phyloP scores from a whole-genome alignment of 2,797 vertebrate species.

The Thunnus albacares region DNA sequence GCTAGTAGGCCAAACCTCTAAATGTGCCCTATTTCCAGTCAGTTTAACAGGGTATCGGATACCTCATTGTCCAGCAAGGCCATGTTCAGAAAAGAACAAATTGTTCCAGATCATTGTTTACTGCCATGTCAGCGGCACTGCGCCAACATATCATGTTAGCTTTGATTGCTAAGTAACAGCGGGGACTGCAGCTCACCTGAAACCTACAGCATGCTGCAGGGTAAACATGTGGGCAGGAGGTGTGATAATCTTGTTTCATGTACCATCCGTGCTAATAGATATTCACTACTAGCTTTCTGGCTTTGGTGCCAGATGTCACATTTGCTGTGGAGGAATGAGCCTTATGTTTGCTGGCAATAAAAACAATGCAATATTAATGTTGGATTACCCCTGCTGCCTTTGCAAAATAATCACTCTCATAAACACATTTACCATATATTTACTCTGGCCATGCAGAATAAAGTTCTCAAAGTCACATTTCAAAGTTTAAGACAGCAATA shows the following conservation, averaged over 20 bases:
- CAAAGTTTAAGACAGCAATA: constrained; percentile 31
- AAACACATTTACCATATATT: constrained; percentile 31
- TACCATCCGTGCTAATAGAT: constrained; percentile 26
- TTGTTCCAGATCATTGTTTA: constrained; percentile 29
- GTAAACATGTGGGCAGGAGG: constrained; percentile 38
- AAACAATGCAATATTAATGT: constrained; percentile 34
- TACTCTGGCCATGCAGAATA: constrained; percentile 12
- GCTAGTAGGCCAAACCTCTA: constrained; percentile 21
- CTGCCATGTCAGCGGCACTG: constrained; percentile 6
- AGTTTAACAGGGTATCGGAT: constrained; percentile 54
- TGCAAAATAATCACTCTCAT: constrained; percentile 26
- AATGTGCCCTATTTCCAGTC: constrained; percentile 30
- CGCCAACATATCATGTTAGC: constrained; percentile 30
- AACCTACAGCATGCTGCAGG: constrained; percentile 22
- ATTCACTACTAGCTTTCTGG: constrained; percentile 29
- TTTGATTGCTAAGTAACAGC: constrained; percentile 34
- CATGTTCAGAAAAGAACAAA: constrained; percentile 40
- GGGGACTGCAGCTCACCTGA: constrained; percentile 31
- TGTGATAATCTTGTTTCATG: constrained; percentile 55
- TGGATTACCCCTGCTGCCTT: constrained; percentile 25
- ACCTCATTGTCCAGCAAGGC: constrained; percentile 9
- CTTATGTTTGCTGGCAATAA: constrained; percentile 51
- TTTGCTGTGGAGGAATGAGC: constrained; percentile 47
- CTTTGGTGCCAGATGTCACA: constrained; percentile 56
- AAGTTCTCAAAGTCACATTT: constrained; percentile 61